These are phyloP conservation scores for Heliconius nattereri DNA, from an alignment of 1,140 invertebrate species.

Conservation along the genomic window DNA sequence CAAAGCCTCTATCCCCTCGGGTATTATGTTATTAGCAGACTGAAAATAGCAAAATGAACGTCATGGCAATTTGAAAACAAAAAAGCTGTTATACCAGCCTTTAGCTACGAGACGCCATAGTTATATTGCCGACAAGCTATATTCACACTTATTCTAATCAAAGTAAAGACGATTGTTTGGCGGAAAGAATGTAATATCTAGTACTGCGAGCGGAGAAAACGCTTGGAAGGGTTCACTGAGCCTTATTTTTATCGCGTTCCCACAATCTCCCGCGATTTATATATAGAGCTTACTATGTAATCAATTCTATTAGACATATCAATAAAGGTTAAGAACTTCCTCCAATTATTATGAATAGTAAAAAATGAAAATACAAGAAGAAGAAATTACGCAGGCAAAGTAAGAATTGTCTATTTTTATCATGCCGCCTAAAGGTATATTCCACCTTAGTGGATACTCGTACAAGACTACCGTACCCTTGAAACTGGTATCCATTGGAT, in stretches of 20 bases:
- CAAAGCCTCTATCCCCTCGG: background rate
- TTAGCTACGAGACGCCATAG: constrained; percentile 4
- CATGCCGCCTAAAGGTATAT: background rate
- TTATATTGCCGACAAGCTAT: constrained; percentile 46
- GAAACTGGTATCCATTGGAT: background rate
- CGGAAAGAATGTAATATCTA: background rate
- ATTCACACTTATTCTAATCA: constrained; percentile 20
- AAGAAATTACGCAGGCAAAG: background rate
- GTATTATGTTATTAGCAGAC: constrained; percentile 45
- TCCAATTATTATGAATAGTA: constrained; percentile 23
- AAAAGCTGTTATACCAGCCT: constrained; percentile 61
- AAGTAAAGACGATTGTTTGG: constrained; percentile 18
- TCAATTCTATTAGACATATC: constrained; percentile 38
- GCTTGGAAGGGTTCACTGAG: constrained; percentile 53
- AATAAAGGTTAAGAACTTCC: constrained; percentile 31
- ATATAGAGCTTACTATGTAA: constrained; percentile 32
- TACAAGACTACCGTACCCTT: background rate
- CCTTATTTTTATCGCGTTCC: constrained; percentile 47
- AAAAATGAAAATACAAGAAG: constrained; percentile 9
- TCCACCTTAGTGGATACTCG: background rate
- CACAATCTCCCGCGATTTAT: constrained; percentile 54
- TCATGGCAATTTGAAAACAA: constrained; percentile 58
- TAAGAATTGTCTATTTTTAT: background rate
- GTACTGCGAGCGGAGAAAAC: constrained; percentile 9
- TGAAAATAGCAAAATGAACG: constrained; percentile 46